Percentiles rank a stretch among this genome's conserved stretches.
These are phyloP conservation scores for Bombus soroeensis DNA, from an alignment of 1,140 invertebrate genomes.

Conservation along the genomic window DNA sequence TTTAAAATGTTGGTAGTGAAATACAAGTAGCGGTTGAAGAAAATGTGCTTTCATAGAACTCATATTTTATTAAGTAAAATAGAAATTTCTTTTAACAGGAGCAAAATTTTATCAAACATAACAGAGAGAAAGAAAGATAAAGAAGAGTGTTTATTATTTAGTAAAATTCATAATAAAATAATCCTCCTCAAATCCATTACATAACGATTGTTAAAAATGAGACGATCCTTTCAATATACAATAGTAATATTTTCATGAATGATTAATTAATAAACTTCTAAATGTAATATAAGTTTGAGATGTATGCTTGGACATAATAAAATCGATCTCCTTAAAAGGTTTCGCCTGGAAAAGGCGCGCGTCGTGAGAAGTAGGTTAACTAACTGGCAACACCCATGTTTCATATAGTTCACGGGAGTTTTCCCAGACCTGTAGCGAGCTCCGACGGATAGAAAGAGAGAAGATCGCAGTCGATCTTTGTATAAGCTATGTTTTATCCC, in stretches of 20 bases:
- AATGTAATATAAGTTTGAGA: neutral
- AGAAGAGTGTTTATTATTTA: too few relatives aligned
- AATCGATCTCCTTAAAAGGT: conserved; percentile 45
- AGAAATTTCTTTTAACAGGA: too few relatives aligned
- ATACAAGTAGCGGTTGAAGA: neutral
- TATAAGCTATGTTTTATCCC: conserved; percentile 42
- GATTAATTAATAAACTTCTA: neutral
- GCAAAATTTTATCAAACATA: too few relatives aligned
- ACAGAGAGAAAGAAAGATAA: neutral
- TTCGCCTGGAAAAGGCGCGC: conserved; percentile 44
- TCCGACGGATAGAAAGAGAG: conserved; percentile 25
- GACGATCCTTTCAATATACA: neutral
- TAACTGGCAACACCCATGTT: conserved; percentile 67
- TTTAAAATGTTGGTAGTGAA: neutral
- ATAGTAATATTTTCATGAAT: neutral
- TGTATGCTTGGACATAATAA: neutral
- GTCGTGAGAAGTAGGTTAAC: conserved; percentile 76
- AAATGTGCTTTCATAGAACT: too few relatives aligned
- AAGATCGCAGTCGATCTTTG: conserved; percentile 39
- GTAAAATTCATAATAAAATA: too few relatives aligned
- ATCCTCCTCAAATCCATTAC: too few relatives aligned
- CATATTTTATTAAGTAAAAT: too few relatives aligned
- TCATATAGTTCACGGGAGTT: conserved; percentile 65
- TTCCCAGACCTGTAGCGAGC: conserved; percentile 56
- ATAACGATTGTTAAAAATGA: too few relatives aligned